phyloP scores from a whole-genome alignment of 2,797 vertebrate species.

The Erpetoichthys calabaricus region DNA sequence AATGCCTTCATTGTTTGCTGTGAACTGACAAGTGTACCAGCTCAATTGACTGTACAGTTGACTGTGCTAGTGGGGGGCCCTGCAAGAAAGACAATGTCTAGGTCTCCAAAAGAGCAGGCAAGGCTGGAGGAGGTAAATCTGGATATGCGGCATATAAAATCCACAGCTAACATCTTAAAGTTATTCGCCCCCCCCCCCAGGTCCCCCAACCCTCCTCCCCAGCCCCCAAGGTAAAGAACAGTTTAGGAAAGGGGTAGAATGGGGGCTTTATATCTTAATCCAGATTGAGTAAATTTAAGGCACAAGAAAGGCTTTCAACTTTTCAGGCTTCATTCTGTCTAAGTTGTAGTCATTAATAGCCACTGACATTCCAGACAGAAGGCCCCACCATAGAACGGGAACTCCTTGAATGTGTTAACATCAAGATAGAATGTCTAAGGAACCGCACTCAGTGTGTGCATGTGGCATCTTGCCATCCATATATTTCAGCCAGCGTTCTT shows the following conservation, averaged over 20 bases:
- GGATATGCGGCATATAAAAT: slow-evolving; percentile 43
- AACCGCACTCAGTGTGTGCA: too few relatives aligned
- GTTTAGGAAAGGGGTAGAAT: slow-evolving; percentile 22
- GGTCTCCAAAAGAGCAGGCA: slow-evolving; percentile 35
- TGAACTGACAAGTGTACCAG: slow-evolving; percentile 58
- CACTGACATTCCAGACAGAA: too few relatives aligned
- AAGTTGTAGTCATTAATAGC: too few relatives aligned
- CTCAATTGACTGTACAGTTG: slow-evolving; percentile 68
- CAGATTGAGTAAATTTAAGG: slow-evolving; percentile 4
- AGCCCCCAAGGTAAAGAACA: slow-evolving; percentile 15
- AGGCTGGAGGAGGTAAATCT: slow-evolving; percentile 43
- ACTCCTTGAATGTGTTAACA: too few relatives aligned
- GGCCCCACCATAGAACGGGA: too few relatives aligned
- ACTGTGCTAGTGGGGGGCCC: slow-evolving; percentile 32
- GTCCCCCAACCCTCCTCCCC: slow-evolving; percentile 12
- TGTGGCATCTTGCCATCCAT: too few relatives aligned
- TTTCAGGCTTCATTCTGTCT: too few relatives aligned
- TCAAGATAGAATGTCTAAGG: too few relatives aligned
- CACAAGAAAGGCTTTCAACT: too few relatives aligned
- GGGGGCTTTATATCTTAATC: slow-evolving; percentile 31
- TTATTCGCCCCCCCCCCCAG: too few relatives aligned
- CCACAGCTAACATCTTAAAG: slow-evolving; percentile 13
- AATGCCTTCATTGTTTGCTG: slow-evolving; percentile 47
- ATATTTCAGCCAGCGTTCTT: too few relatives aligned
- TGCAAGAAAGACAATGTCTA: slow-evolving; percentile 38